phyloP scores from a whole-genome alignment of 1,140 invertebrate species.

The Aleiodes sp. region DNA sequence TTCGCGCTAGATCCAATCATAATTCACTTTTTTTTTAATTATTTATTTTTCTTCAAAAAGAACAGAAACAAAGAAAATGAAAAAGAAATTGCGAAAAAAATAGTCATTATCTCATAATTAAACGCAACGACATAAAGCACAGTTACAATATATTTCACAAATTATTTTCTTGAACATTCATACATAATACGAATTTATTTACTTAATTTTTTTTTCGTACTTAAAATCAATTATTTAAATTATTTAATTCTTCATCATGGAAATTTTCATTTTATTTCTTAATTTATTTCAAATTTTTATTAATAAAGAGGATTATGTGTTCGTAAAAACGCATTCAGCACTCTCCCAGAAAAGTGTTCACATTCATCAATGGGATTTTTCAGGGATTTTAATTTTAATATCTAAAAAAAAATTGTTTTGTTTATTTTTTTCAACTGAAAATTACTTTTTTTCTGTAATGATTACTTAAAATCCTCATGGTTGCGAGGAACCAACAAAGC shows the following conservation, averaged over 20 bases:
- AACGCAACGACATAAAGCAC: slow-evolving; percentile 13
- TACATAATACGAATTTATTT: slow-evolving; percentile 18
- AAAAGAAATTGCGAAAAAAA: too few species aligned
- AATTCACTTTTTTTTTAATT: too few species aligned
- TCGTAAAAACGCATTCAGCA: slow-evolving; percentile 17
- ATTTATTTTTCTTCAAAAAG: too few species aligned
- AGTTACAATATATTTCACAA: slow-evolving; percentile 18
- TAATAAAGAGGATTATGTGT: slow-evolving; percentile 1
- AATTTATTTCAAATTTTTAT: slow-evolving; percentile 4
- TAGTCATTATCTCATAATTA: too few species aligned
- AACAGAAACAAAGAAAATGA: too few species aligned
- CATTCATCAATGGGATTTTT: background rate
- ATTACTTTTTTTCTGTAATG: background rate
- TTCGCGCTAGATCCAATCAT: too few species aligned
- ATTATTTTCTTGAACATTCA: slow-evolving; percentile 14
- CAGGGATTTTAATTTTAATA: background rate
- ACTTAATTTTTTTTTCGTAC: slow-evolving; percentile 2
- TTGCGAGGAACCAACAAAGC: too few species aligned
- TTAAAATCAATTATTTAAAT: background rate
- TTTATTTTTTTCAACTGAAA: slow-evolving; percentile 4
- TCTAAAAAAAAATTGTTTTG: background rate
- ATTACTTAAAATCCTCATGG: background rate
- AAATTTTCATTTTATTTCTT: background rate
- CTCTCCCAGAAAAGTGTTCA: background rate
- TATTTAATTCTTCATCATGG: background rate